Evolutionary conservation across 2,797 vertebrate species (phyloP).

Genomic region (Sebastes matsubarae): DNA sequence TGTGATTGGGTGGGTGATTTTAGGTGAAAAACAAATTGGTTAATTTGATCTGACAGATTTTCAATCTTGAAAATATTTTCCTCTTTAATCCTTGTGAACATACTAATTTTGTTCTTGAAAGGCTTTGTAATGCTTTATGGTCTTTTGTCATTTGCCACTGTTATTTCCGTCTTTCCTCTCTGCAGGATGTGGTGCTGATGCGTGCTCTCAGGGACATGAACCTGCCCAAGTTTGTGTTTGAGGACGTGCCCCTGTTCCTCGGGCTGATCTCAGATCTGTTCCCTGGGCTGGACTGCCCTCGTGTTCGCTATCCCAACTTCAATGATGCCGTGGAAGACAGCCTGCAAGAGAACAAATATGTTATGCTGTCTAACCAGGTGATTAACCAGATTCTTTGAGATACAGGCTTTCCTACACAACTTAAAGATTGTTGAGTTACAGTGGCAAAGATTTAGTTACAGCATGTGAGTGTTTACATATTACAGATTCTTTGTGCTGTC

Average conservation of each 20-base stretch:
- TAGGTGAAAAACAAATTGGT: background rate
- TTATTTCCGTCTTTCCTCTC: background rate
- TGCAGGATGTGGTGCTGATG: conserved; percentile 95
- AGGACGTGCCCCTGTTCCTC: conserved; percentile 95
- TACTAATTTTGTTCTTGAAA: background rate
- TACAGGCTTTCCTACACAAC: background rate
- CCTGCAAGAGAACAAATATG: conserved; percentile 84
- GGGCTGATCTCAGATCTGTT: conserved; percentile 95
- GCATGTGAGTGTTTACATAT: background rate
- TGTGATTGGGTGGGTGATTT: background rate
- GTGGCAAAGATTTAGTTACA: background rate
- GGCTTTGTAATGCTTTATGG: background rate
- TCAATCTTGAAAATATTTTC: background rate
- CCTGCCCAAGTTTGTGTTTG: conserved; percentile 97
- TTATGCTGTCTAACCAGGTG: conserved; percentile 90
- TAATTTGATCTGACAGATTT: background rate
- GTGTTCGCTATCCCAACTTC: conserved; percentile 91
- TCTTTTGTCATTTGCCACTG: background rate
- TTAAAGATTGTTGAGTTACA: background rate
- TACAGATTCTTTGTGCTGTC: background rate
- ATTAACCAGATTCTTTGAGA: background rate
- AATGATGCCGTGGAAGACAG: conserved; percentile 90
- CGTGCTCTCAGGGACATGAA: conserved; percentile 97
- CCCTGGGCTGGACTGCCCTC: conserved; percentile 93
- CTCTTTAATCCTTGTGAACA: background rate